These are phyloP conservation scores for Argopecten irradians DNA, from an alignment of 1,140 invertebrate genomes.

Conservation along the genomic window DNA sequence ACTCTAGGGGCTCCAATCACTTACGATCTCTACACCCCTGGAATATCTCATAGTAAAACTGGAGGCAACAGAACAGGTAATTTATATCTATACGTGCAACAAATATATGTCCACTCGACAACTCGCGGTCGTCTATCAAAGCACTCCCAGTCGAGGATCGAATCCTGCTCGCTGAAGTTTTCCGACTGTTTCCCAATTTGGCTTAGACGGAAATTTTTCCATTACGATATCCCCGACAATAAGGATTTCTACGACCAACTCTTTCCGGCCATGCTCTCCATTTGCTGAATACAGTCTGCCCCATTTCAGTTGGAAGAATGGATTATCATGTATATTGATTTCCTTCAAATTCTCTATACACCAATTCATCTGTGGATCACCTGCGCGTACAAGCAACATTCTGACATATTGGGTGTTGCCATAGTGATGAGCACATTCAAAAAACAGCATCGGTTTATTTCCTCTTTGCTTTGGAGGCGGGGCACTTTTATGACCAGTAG, in stretches of 20 bases:
- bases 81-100: no score
- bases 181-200: not conserved
- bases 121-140: no score
- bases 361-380: slow-evolving; percentile 24
- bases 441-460: slow-evolving; percentile 26
- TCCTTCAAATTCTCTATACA: slow-evolving; percentile 28
- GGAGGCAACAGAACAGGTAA: no score
- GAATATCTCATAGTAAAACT: no score
- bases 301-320: slow-evolving; percentile 24
- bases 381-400: slow-evolving; percentile 21
- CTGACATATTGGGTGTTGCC: slow-evolving; percentile 32
- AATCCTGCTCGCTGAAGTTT: not conserved
- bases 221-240: not conserved
- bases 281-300: not conserved
- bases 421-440: slow-evolving; percentile 36
- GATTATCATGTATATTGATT: slow-evolving; percentile 28
- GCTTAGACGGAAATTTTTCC: not conserved
- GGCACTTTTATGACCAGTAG: not conserved
- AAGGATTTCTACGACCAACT: not conserved
- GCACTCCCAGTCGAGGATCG: not conserved
- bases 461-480: not conserved
- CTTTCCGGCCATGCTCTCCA: not conserved
- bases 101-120: no score
- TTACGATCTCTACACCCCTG: no score
- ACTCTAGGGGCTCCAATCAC: no score